Conservation (phyloP, 2,113 vertebrate species). For the Chiloscyllium plagiosum region DNA sequence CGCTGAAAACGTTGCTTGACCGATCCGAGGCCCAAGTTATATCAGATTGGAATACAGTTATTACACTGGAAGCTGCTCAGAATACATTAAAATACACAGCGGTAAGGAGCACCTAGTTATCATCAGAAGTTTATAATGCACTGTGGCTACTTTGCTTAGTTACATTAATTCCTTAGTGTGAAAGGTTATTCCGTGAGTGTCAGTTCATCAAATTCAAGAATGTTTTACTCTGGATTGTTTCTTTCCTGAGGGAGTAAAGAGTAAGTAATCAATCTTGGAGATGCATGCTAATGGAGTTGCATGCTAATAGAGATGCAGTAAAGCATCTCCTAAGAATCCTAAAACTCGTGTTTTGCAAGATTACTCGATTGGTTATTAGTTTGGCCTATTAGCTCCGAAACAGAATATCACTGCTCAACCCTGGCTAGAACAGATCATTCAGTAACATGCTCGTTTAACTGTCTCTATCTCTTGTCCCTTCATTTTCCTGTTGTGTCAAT, state of each 20-base stretch:
- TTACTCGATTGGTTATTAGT: background rate
- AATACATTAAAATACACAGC: slow-evolving; percentile 62
- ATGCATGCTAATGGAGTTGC: too few relatives aligned
- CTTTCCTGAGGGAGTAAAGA: background rate
- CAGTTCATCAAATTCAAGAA: background rate
- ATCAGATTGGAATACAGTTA: slow-evolving; percentile 49
- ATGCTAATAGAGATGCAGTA: background rate
- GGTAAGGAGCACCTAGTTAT: slow-evolving; percentile 47
- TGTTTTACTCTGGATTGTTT: too few relatives aligned
- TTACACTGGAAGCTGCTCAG: slow-evolving; percentile 59
- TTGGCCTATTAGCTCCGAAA: background rate
- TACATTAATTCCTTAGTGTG: background rate
- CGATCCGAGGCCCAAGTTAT: slow-evolving; percentile 58
- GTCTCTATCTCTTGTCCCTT: background rate
- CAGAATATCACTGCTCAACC: too few relatives aligned
- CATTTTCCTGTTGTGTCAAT: too few relatives aligned
- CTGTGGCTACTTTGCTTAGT: background rate
- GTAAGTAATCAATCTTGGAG: background rate
- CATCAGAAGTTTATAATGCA: background rate
- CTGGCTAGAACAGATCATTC: background rate
- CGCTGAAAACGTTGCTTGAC: slow-evolving; percentile 46
- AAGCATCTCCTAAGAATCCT: background rate
- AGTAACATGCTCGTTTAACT: background rate
- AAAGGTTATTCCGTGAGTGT: background rate
- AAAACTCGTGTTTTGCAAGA: background rate